A percentile compares a stretch with the other conserved stretches of the same genome.
Evolutionary conservation across 1,140 invertebrate genomes (phyloP).

Genomic region (Drosophila sulfurigaster): DNA sequence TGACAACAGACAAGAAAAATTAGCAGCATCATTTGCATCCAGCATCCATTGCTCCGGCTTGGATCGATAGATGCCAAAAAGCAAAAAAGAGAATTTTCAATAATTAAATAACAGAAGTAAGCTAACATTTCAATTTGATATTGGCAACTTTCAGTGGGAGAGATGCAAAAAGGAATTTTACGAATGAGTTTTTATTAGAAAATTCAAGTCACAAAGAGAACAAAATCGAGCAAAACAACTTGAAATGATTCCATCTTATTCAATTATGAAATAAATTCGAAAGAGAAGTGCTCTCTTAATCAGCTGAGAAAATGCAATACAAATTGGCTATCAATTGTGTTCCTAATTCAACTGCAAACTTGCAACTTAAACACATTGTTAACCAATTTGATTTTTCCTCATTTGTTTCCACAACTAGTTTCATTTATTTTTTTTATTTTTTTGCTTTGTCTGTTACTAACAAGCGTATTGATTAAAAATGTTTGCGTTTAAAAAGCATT

Average conservation of each 20-base stretch:
- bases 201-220: slow-evolving; percentile 5
- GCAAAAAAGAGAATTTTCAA: slow-evolving; percentile 28
- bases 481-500: slow-evolving; percentile 4
- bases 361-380: neutral
- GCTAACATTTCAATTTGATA: slow-evolving; percentile 4
- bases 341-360: too few species aligned
- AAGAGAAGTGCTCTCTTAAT: neutral
- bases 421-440: neutral
- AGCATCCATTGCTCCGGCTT: neutral
- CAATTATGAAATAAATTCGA: neutral
- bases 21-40: slow-evolving; percentile 62
- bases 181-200: neutral
- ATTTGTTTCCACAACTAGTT: neutral
- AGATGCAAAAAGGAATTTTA: slow-evolving; percentile 1
- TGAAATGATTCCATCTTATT: neutral
- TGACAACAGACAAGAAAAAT: slow-evolving; percentile 63
- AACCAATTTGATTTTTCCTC: neutral
- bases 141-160: neutral
- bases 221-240: neutral
- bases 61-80: slow-evolving; percentile 10
- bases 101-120: slow-evolving; percentile 18
- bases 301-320: too few species aligned
- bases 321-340: too few species aligned
- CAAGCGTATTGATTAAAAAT: neutral
- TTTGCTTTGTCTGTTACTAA: neutral